Evolutionary conservation across 1,140 invertebrate species (phyloP).

Genomic region (Cotesia vestalis): DNA sequence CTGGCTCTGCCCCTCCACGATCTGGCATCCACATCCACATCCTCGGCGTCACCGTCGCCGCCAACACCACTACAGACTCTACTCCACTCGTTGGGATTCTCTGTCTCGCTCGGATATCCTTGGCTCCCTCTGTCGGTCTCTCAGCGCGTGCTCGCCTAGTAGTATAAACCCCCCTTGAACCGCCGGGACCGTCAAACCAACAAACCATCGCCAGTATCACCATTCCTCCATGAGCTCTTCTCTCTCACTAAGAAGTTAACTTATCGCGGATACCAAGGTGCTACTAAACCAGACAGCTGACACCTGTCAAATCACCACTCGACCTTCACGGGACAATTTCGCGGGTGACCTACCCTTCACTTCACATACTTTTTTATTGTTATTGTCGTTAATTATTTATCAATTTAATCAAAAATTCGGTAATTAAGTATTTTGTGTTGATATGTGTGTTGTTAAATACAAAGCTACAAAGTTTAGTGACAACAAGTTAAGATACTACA

Average conservation of each 20-base stretch:
- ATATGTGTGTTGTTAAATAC: neutral
- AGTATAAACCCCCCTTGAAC: conserved; percentile 17
- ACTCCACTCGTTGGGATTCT: conserved; percentile 29
- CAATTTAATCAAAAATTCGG: neutral
- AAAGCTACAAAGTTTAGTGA: too few relatives aligned
- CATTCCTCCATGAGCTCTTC: conserved; percentile 30
- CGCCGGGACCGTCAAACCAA: neutral
- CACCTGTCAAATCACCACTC: conserved; percentile 48
- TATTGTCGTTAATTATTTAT: neutral
- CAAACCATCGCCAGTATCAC: conserved; percentile 21
- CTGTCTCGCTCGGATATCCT: conserved; percentile 20
- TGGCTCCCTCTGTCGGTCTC: neutral
- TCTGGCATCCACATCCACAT: too few relatives aligned
- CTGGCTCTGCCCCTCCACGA: conserved; percentile 40
- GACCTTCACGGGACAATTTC: conserved; percentile 58
- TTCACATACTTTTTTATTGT: conserved; percentile 38
- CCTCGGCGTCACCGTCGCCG: conserved; percentile 18
- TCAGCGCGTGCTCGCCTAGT: conserved; percentile 34
- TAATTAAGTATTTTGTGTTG: neutral
- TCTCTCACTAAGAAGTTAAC: conserved; percentile 11
- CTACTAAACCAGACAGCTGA: conserved; percentile 41
- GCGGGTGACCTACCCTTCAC: conserved; percentile 61
- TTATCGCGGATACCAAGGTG: conserved; percentile 8
- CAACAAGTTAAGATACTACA: too few relatives aligned
- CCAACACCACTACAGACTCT: conserved; percentile 24